Evolutionary conservation across 2,888 invertebrate species (phyloP), one percentile per base, ranked within the genome.

Genomic region (Odontomyia ornata): DNA sequence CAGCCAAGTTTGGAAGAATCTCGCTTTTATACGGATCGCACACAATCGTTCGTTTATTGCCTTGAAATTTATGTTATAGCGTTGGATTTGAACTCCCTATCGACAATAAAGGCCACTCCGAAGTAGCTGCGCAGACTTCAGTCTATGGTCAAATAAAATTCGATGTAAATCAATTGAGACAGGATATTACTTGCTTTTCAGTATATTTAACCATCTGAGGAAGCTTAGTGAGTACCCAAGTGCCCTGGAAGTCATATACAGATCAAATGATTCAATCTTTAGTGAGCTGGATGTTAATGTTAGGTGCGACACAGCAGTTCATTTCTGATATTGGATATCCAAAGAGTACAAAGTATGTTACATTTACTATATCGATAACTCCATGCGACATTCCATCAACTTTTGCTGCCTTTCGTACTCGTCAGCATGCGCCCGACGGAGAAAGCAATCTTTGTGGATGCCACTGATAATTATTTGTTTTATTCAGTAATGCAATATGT

Each of bases 341-440:
- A 0, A 84, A 85, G 60, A 87, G 91, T 85, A 83, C 95, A 56
- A 89, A 92, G 0, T 88, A 93, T 1, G 95, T 95, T 82, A 93
- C 82, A 87, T 93, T 0, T 95, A 94, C 84, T 91, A 91, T 80
- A 89, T 90, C 77, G 90, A 91, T 81, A 87, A 85, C 13, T 83
- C 83, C 0, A 81, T 83, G 0, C 79, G 79, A 0, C 85, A 86
- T 36, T 84, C 86, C 65, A 84, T 91, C 0, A 83, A 88, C 28
- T 90, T 89, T 0, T 93, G 93, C 81, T 88, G 89, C 78, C 87
- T 92, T 72, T 65, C 46, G 7, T 83, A 83, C 1, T 87, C 84
- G 78, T 87, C 88, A 81, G 85, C 86, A 18, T 93, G 92, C 79
- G 90, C 91, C 0, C 83, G 80, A 11, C 81, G 82, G 88, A 93